These are phyloP conservation scores for Atethmia centrago DNA, from an alignment of 2,888 invertebrate genomes.

Conservation along the genomic window DNA sequence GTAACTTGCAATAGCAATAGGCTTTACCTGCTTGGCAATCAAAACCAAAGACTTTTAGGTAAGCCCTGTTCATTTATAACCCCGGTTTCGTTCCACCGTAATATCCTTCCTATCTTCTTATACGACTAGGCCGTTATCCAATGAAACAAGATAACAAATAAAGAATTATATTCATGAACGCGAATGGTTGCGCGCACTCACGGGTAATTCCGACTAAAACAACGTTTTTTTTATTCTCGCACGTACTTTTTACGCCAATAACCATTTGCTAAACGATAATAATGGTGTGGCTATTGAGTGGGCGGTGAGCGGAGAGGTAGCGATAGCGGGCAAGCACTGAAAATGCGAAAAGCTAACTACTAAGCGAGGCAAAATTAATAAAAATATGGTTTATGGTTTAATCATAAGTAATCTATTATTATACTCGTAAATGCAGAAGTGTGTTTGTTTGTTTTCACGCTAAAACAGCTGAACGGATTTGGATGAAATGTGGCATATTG, in stretches of 20 bases:
- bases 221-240: constrained; percentile 53
- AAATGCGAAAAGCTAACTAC: too few relatives aligned
- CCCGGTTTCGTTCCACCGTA: not conserved
- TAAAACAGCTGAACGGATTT: too few relatives aligned
- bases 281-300: constrained; percentile 18
- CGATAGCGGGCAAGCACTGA: not conserved
- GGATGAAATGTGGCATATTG: too few relatives aligned
- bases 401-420: too few relatives aligned
- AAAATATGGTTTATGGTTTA: too few relatives aligned
- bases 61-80: not conserved
- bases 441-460: too few relatives aligned
- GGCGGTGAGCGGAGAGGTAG: not conserved
- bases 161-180: constrained; percentile 55
- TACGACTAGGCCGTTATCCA: constrained; percentile 23
- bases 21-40: not conserved
- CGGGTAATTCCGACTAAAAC: constrained; percentile 39
- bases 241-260: constrained; percentile 62
- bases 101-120: constrained; percentile 10
- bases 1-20: not conserved
- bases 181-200: constrained; percentile 48
- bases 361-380: too few relatives aligned
- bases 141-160: constrained; percentile 47
- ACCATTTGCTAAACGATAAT: constrained; percentile 60
- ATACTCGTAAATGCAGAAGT: too few relatives aligned
- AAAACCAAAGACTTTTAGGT: not conserved